phyloP scores from a whole-genome alignment of 2,888 invertebrate species.

The Pyrrhia umbra region DNA sequence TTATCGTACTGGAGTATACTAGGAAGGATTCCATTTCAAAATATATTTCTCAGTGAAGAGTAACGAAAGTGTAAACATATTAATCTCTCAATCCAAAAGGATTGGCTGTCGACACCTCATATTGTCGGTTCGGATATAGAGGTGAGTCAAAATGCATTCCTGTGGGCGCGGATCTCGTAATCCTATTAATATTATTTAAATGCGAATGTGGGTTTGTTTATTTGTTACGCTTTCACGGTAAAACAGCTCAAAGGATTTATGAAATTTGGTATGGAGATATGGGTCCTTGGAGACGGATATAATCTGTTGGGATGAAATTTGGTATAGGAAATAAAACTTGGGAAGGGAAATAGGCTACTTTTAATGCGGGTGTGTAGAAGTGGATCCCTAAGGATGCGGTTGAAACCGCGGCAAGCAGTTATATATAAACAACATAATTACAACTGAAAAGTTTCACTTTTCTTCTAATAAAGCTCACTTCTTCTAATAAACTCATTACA shows the following conservation, averaged over 20 bases:
- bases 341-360: no score
- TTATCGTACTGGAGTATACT: neutral
- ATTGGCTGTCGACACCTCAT: conserved; percentile 25
- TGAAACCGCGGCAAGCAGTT: no score
- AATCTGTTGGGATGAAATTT: no score
- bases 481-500: conserved; percentile 1
- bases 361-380: no score
- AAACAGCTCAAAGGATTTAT: no score
- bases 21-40: neutral
- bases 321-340: no score
- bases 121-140: conserved; percentile 26
- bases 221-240: no score
- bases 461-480: conserved; percentile 9
- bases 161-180: neutral
- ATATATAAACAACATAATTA: no score
- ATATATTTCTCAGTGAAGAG: conserved; percentile 5
- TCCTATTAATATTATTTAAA: neutral
- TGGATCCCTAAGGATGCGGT: no score
- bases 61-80: conserved; percentile 23
- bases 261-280: no score
- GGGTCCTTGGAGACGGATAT: no score
- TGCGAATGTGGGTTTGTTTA: no score
- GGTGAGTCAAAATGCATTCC: conserved; percentile 26
- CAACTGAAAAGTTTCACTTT: neutral
- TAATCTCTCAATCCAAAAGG: conserved; percentile 12